Percentiles rank a stretch among this genome's conserved stretches.
Conservation (phyloP, 2,888 invertebrate genomes). For the Alloscopus bannaensis region DNA sequence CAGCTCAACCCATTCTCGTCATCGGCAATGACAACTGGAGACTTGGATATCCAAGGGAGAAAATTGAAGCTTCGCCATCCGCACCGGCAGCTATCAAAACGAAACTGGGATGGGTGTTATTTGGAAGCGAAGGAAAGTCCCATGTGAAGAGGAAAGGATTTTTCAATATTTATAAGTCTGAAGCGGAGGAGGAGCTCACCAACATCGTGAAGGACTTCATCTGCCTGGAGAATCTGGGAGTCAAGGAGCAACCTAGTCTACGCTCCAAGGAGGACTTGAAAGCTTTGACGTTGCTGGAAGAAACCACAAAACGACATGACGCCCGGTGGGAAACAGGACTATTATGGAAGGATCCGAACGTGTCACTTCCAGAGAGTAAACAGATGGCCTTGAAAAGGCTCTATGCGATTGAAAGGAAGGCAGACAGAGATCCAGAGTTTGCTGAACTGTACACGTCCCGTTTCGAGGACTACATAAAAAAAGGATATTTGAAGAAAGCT, state of each 20-base stretch:
- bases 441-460: background rate
- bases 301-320: slow-evolving; percentile 25
- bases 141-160: background rate
- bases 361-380: background rate
- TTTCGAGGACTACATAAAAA: background rate
- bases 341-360: slow-evolving; percentile 44
- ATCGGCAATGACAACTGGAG: too few species aligned
- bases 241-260: background rate
- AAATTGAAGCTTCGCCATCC: too few species aligned
- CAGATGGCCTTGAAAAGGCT: slow-evolving; percentile 4
- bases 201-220: background rate
- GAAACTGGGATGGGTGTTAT: slow-evolving; percentile 1
- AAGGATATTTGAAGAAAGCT: background rate
- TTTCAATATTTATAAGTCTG: too few species aligned
- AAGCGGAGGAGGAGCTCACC: background rate
- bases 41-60: too few species aligned
- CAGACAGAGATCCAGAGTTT: slow-evolving; percentile 7
- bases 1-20: too few species aligned
- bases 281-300: background rate
- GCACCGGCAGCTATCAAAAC: background rate
- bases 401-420: background rate
- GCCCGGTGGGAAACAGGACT: slow-evolving; percentile 60
- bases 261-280: background rate
- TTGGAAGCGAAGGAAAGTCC: background rate
- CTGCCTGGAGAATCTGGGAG: background rate